Percentiles rank a stretch among this genome's conserved stretches.
These are phyloP conservation scores for Drosophila acutilabella DNA, from an alignment of 2,888 invertebrate species.

Conservation along the genomic window DNA sequence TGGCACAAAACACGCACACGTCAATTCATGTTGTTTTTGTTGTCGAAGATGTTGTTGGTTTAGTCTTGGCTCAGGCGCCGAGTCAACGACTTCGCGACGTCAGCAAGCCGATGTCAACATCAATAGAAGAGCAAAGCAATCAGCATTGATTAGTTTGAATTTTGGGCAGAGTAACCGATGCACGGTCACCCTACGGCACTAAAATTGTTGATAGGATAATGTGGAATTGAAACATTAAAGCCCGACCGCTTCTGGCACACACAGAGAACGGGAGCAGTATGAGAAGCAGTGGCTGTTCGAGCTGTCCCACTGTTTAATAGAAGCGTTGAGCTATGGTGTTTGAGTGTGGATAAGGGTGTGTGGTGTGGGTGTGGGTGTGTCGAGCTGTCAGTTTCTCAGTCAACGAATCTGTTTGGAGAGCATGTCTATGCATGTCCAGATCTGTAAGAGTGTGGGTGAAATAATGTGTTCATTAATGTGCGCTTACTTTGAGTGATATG, in stretches of 20 bases:
- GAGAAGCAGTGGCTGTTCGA: neutral
- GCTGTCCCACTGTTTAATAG: constrained; percentile 34
- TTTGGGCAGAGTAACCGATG: constrained; percentile 54
- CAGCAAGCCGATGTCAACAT: constrained; percentile 46
- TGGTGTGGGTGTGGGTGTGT: constrained; percentile 20
- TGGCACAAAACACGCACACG: constrained; percentile 70
- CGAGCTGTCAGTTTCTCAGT: constrained; percentile 37
- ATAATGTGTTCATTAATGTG: constrained; percentile 33
- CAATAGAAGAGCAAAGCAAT: constrained; percentile 60
- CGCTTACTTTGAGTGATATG: constrained; percentile 50
- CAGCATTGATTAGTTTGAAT: constrained; percentile 77
- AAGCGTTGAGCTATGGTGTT: constrained; percentile 44
- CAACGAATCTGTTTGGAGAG: constrained; percentile 24
- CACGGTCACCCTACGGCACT: constrained; percentile 60
- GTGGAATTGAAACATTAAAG: constrained; percentile 72
- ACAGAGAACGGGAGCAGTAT: neutral
- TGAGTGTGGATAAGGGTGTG: neutral
- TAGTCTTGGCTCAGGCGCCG: constrained; percentile 45
- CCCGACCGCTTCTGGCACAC: constrained; percentile 30
- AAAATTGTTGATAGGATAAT: constrained; percentile 75
- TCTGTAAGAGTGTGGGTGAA: constrained; percentile 9
- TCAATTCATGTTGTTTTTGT: constrained; percentile 25
- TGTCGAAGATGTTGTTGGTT: constrained; percentile 28
- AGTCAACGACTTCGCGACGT: constrained; percentile 35
- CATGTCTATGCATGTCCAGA: constrained; percentile 32